Evolutionary conservation across 2,113 vertebrate species (phyloP), one percentile per base, ranked within the genome.

Genomic region (Choloepus hoffmanni): DNA sequence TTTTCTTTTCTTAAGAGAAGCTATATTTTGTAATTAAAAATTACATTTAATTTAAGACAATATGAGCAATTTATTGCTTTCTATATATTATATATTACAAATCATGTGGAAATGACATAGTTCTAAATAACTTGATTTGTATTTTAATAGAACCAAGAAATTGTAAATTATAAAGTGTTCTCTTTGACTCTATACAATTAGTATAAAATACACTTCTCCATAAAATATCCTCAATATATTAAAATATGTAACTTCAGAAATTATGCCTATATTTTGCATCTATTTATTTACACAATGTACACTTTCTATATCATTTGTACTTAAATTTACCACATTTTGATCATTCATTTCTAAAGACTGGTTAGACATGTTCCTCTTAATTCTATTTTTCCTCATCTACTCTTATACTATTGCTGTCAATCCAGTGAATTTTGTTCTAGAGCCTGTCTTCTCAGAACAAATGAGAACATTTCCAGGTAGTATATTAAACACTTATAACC

Each of bases 1-100:
- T 55, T 74, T n/a, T 90, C 36, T 70, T 43, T 86, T 4, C 67
- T 63, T 83, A 87, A 18, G 7, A 72, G 18, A 45, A 18, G 65
- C 0, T 23, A 15, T 60, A 50, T 23, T 89, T 67, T 83, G 79
- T 82, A 89, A 95, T 88, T 62, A 36, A 96, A 76, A 60, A 73
- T 82, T 7, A 68, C 55, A 78, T n/a, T 36, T 50, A 48, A 23
- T 79, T 48, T 77, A 58, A 89, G 18, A 78, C 36, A 1, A 73
- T 12, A 43, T 53, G 60, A 76, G 28, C 0, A 72, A 58, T 84
- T 62, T 83, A 4, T 87, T 84, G 4, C 14, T 94, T 90, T 55
- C 16, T 67, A 79, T 63, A 28, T 1, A 45, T n/a, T 90, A 33
- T 70, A 81, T 18, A 36, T 36, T 76, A 68, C 65, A 67, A 0